Percentiles rank a stretch among this genome's conserved stretches.
Evolutionary conservation across 1,140 invertebrate species (phyloP).

Genomic region (Tetragnatha versicolor): DNA sequence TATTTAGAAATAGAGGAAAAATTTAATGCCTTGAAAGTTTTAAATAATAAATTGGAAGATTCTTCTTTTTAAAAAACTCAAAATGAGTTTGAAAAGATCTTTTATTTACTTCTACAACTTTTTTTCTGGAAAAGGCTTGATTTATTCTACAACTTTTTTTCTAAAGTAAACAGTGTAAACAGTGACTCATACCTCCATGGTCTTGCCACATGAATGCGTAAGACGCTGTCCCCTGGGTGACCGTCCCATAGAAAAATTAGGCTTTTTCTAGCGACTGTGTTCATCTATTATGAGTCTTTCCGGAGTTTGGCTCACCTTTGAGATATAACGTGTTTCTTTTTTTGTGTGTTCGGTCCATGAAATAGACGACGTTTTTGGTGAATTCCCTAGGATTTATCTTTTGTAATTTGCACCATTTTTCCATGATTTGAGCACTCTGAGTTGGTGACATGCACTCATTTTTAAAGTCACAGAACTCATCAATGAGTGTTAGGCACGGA

Average conservation of each 20-base stretch:
- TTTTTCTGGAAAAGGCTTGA: no score
- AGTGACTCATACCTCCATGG: neutral
- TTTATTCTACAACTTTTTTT: no score
- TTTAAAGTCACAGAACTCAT: neutral
- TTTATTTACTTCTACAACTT: no score
- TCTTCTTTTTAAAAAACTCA: no score
- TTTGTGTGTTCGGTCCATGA: neutral
- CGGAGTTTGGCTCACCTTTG: neutral
- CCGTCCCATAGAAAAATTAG: neutral
- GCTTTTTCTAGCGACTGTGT: neutral
- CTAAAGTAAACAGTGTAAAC: no score
- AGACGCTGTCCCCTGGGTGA: neutral
- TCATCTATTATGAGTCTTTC: constrained; percentile 1
- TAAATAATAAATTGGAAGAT: no score
- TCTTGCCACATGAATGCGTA: constrained; percentile 2
- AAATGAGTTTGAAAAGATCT: no score
- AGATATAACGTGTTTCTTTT: neutral
- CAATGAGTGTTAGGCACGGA: no score
- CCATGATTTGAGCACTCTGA: neutral
- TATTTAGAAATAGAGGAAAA: no score
- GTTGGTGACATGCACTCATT: neutral
- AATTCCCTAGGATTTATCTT: neutral
- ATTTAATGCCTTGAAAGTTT: no score
- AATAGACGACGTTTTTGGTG: neutral
- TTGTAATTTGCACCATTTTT: neutral